phyloP scores from a whole-genome alignment of 2,888 invertebrate species.

The Rutpela maculata region DNA sequence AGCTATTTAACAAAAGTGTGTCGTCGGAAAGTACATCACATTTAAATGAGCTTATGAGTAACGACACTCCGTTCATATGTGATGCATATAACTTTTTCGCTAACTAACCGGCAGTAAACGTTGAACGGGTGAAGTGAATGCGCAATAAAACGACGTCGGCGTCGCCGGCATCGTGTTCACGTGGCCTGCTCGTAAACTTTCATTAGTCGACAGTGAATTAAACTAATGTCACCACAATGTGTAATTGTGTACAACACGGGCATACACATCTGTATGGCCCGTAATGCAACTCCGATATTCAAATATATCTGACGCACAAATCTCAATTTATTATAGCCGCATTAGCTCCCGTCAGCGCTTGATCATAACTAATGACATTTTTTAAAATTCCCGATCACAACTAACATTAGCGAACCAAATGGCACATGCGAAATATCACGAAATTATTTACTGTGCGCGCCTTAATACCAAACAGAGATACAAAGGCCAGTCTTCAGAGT shows the following conservation, averaged over 20 bases:
- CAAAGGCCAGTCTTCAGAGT: no score
- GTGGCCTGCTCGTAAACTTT: slow-evolving; percentile 72
- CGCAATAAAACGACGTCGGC: slow-evolving; percentile 60
- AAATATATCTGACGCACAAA: slow-evolving; percentile 72
- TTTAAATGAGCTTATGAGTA: slow-evolving; percentile 45
- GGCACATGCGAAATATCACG: neutral
- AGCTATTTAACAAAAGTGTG: slow-evolving; percentile 48
- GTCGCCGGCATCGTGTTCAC: slow-evolving; percentile 58
- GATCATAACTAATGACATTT: slow-evolving; percentile 69
- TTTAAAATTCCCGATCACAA: slow-evolving; percentile 43
- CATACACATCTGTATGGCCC: slow-evolving; percentile 63
- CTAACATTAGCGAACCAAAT: slow-evolving; percentile 12
- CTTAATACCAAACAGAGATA: neutral
- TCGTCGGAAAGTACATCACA: slow-evolving; percentile 41
- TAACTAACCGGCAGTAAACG: slow-evolving; percentile 62
- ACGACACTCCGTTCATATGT: slow-evolving; percentile 48
- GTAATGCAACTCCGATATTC: slow-evolving; percentile 71
- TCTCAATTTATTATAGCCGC: slow-evolving; percentile 73
- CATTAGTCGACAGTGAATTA: slow-evolving; percentile 73
- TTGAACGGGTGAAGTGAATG: slow-evolving; percentile 62
- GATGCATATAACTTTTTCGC: slow-evolving; percentile 61
- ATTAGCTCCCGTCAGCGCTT: slow-evolving; percentile 71
- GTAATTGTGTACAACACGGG: slow-evolving; percentile 71
- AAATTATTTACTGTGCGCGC: neutral
- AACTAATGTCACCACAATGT: slow-evolving; percentile 74